Base-by-base conservation (phyloP, 2,888 invertebrate species). In the Fragum fragum region DNA sequence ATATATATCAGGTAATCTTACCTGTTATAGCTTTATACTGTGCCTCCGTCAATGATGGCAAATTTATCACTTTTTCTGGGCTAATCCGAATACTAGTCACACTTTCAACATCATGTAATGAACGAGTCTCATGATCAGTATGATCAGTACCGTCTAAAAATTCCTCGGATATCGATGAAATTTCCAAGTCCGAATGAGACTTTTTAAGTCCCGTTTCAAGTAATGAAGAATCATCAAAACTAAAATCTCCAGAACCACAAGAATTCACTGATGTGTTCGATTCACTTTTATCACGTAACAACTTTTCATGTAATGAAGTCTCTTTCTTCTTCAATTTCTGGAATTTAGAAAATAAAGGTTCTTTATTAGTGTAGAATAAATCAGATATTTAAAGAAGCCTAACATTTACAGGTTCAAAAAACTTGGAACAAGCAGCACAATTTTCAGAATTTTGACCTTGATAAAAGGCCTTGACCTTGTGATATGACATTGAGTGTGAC, bases 11-110 rank as follows among this genome's bases (percentile, higher is more conserved):
- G n/a, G n/a, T n/a, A n/a, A n/a, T n/a, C 47, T 14, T 75, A 94
- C 94, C 94, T 87, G 93, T 93, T 36, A 94, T 92, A 26, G 94
- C 92, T 81, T 91, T 93, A 73, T 92, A 88, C 82, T 94, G 94
- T 39, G 94, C 94, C 79, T 94, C 93, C n/a, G 93, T 93, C 32
- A 94, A 88, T 36, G 90, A 90, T 9, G 93, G 91, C 21, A 93
- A 81, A 55, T 89, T 89, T 23, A 92, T 84, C 47, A 90, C 89
- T 87, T 90, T 91, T 79, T 93, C 93, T 0, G 93, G 93, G 81
- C 92, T 93, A 72, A 91, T 90, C 59, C 92, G 85, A 23, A 91
- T 86, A 66, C 66, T 66, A 2, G 90, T 88, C 66, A 90, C 83
- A 66, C 91, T 91, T 29, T 92, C 91, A n/a, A 90, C 83, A 26